phyloP scores from a whole-genome alignment of 2,113 vertebrate species.

The Barnardius zonarius region DNA sequence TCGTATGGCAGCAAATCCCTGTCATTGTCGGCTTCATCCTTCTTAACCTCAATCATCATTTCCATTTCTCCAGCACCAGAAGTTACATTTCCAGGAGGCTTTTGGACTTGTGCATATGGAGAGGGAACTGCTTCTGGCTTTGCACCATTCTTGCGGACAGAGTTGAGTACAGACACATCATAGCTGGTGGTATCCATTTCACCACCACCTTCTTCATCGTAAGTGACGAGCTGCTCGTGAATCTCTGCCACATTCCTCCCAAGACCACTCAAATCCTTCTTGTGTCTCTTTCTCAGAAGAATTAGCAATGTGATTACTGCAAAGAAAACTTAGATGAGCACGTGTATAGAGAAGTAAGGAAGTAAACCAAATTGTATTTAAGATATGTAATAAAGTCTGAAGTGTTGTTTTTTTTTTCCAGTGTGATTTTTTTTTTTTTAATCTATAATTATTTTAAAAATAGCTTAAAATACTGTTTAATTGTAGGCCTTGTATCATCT shows the following conservation, averaged over 20 bases:
- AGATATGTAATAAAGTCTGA: not conserved
- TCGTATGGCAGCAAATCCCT: conserved; percentile 88
- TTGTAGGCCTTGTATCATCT: not conserved
- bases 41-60: conserved; percentile 92
- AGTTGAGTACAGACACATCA: conserved; percentile 92
- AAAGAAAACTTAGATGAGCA: not conserved
- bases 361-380: not conserved
- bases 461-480: not conserved
- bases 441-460: not conserved
- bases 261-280: conserved; percentile 79
- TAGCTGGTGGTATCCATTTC: conserved; percentile 99
- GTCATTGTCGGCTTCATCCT: conserved; percentile 92
- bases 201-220: conserved; percentile 95
- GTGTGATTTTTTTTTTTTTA: not conserved
- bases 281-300: conserved; percentile 81
- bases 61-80: conserved; percentile 88
- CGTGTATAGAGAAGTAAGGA: not conserved
- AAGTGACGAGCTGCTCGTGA: conserved; percentile 94
- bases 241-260: conserved; percentile 87
- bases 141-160: conserved; percentile 76
- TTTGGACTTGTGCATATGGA: conserved; percentile 82
- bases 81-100: conserved; percentile 23
- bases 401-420: not conserved
- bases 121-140: conserved; percentile 30
- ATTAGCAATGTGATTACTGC: conserved; percentile 87